A percentile compares a stretch with the other conserved stretches of the same genome.
Conservation (phyloP, 2,797 vertebrate genomes). For the Dermochelys coriacea region DNA sequence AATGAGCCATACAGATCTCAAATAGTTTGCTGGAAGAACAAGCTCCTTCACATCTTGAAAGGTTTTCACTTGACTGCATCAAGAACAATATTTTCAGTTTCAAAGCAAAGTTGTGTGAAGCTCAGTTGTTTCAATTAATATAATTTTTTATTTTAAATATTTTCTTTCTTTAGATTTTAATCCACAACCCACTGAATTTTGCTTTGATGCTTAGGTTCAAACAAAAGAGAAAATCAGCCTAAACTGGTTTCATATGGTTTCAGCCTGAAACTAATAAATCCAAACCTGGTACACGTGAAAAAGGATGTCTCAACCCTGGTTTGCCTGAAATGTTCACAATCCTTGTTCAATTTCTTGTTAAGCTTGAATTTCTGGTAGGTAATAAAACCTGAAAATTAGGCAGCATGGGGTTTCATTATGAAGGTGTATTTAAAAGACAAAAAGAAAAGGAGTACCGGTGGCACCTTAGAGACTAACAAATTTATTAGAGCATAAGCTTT, state of each 20-base stretch:
- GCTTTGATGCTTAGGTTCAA: not conserved
- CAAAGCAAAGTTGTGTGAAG: not conserved
- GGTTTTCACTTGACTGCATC: not conserved
- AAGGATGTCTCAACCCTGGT: not conserved
- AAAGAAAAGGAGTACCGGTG: too few relatives aligned
- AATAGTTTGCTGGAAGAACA: not conserved
- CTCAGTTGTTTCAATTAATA: not conserved
- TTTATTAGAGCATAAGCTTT: too few relatives aligned
- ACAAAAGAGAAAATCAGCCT: not conserved
- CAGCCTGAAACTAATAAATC: not conserved
- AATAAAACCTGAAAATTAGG: not conserved
- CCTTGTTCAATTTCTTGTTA: not conserved
- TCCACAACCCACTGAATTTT: not conserved
- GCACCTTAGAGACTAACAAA: too few relatives aligned
- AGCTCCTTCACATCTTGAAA: not conserved
- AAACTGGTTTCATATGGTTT: not conserved
- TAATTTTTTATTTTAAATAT: too few relatives aligned
- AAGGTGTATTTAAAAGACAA: not conserved
- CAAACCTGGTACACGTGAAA: not conserved
- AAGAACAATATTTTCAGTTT: not conserved
- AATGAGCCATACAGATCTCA: not conserved
- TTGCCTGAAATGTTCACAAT: not conserved
- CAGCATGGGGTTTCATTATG: not conserved
- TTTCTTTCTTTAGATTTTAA: not conserved
- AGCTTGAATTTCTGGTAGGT: not conserved